A percentile compares a stretch with the other conserved stretches of the same genome.
Conservation (phyloP, 1,140 invertebrate species). For the Diorhabda sublineata region DNA sequence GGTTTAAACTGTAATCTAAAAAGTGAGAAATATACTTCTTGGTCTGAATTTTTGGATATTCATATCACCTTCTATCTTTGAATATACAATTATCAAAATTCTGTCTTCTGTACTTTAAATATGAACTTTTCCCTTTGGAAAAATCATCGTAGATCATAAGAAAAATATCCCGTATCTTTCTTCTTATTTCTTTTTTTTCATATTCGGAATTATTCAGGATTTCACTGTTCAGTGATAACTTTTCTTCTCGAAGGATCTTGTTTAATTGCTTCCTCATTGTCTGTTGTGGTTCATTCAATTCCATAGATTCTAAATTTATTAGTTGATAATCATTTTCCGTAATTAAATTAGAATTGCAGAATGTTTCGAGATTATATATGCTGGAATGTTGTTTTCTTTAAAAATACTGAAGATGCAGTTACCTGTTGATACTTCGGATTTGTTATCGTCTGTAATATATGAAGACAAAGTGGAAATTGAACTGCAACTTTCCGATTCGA, state of each 20-base stretch:
- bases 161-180: slow-evolving; percentile 11
- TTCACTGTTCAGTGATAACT: neutral
- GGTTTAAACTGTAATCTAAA: slow-evolving; percentile 8
- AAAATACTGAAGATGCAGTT: too few relatives aligned
- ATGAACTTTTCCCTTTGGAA: neutral
- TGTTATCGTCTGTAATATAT: slow-evolving; percentile 8
- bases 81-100: slow-evolving; percentile 20
- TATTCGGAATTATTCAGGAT: neutral
- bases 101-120: slow-evolving; percentile 11
- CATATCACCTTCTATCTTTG: slow-evolving; percentile 16
- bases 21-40: too few relatives aligned
- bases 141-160: slow-evolving; percentile 10
- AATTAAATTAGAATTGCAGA: too few relatives aligned
- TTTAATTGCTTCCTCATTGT: slow-evolving; percentile 12
- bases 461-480: slow-evolving; percentile 15
- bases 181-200: slow-evolving; percentile 10
- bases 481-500: slow-evolving; percentile 7
- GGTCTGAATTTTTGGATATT: too few relatives aligned
- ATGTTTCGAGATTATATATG: too few relatives aligned
- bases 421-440: neutral
- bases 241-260: slow-evolving; percentile 6
- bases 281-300: slow-evolving; percentile 6
- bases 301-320: slow-evolving; percentile 1
- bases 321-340: too few relatives aligned
- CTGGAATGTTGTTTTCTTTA: too few relatives aligned